phyloP scores from a whole-genome alignment of 2,888 invertebrate species.

The Operophtera brumata region DNA sequence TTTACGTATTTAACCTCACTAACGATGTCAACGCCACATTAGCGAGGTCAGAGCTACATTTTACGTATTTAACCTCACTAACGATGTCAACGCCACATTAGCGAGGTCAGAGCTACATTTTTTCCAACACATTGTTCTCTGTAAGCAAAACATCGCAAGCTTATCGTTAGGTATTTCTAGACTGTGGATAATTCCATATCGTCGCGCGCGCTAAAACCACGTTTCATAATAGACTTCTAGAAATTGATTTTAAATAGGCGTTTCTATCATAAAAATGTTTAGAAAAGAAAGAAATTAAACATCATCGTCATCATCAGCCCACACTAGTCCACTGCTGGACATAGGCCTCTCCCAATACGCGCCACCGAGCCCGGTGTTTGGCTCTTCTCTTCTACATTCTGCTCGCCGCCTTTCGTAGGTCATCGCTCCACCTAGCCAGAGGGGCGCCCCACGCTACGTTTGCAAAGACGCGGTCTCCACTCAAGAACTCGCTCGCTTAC shows the following conservation, averaged over 20 bases:
- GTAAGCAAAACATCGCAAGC: constrained; percentile 12
- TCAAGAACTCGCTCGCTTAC: too few species aligned
- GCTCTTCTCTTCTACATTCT: too few species aligned
- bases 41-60: neutral
- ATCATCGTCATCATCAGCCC: too few species aligned
- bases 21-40: constrained; percentile 1
- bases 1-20: neutral
- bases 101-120: neutral
- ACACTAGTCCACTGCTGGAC: too few species aligned
- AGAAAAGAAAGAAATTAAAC: too few species aligned
- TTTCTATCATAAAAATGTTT: neutral
- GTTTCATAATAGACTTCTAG: neutral
- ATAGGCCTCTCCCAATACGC: too few species aligned
- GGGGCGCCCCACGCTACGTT: too few species aligned
- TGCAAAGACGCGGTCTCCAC: too few species aligned
- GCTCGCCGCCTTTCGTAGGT: too few species aligned
- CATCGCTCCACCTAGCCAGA: too few species aligned
- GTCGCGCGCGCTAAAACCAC: constrained; percentile 2
- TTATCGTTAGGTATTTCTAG: constrained; percentile 12
- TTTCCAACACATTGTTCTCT: constrained; percentile 7
- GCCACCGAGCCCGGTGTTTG: too few species aligned
- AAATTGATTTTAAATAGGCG: neutral
- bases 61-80: neutral
- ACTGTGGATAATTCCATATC: constrained; percentile 18
- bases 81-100: neutral